Evolutionary conservation across 1,140 invertebrate genomes (phyloP).

Genomic region (Cylas formicarius): DNA sequence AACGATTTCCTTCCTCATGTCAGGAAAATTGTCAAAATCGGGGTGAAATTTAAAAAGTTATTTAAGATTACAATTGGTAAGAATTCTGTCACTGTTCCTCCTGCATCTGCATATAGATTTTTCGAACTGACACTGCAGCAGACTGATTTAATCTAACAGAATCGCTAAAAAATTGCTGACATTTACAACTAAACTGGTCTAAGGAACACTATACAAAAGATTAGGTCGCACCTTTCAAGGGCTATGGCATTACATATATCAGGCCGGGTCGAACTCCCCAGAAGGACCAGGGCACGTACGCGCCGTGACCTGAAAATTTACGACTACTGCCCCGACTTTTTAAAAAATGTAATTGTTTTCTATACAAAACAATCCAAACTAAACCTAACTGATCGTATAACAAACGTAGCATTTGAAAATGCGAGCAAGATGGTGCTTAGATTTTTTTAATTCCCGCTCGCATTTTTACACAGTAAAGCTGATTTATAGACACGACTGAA

Average conservation of each 20-base stretch:
- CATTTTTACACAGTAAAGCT: constrained; percentile 18
- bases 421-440: neutral
- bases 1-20: too few relatives aligned
- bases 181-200: too few relatives aligned
- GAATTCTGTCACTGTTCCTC: too few relatives aligned
- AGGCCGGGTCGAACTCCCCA: constrained; percentile 36
- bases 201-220: constrained; percentile 31
- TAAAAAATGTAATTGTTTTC: constrained; percentile 26
- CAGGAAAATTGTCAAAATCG: too few relatives aligned
- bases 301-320: constrained; percentile 38
- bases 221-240: constrained; percentile 37
- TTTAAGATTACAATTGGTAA: too few relatives aligned
- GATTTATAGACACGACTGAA: constrained; percentile 23
- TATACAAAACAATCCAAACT: constrained; percentile 27
- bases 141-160: too few relatives aligned
- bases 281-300: constrained; percentile 37
- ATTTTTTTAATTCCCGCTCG: neutral
- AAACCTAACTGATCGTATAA: constrained; percentile 13
- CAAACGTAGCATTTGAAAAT: neutral
- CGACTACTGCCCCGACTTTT: constrained; percentile 39
- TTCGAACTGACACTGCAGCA: too few relatives aligned
- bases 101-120: too few relatives aligned
- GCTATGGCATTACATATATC: constrained; percentile 35
- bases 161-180: too few relatives aligned
- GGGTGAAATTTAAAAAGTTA: too few relatives aligned